Evolutionary conservation across 2,113 vertebrate species (phyloP).

Genomic region (Aplodontia rufa): DNA sequence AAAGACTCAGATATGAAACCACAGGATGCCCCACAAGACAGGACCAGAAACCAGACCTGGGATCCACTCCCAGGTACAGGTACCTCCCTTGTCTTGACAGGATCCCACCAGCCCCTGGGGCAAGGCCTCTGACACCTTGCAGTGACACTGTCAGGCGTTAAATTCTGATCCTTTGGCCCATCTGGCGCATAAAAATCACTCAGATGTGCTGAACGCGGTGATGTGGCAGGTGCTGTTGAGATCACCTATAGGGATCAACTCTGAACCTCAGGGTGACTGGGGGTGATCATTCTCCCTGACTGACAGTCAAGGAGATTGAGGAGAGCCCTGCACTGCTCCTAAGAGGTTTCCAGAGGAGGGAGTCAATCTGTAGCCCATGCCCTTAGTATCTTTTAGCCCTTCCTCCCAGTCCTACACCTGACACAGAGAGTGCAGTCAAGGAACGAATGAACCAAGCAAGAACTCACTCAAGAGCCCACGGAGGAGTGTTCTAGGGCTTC

Average conservation of each 20-base stretch:
- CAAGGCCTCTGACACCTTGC: background rate
- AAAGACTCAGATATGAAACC: background rate
- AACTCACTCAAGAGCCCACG: background rate
- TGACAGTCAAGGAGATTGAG: background rate
- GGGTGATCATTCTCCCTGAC: background rate
- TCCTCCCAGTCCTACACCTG: no score
- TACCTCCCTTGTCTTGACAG: background rate
- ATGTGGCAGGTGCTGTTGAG: background rate
- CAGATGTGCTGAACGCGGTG: background rate
- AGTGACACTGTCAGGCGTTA: background rate
- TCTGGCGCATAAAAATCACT: background rate
- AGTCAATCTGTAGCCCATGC: background rate
- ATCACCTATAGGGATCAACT: background rate
- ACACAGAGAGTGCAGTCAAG: fast-evolving
- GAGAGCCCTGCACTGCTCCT: background rate
- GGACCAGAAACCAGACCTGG: background rate
- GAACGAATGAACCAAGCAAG: background rate
- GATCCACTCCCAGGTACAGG: fast-evolving
- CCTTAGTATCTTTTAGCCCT: background rate
- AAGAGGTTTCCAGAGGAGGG: background rate
- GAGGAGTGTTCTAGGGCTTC: background rate
- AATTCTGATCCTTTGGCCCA: background rate
- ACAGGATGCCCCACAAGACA: no score
- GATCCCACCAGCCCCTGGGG: background rate
- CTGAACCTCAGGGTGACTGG: background rate